Evolutionary conservation across 2,888 invertebrate genomes (phyloP), one percentile per base, ranked within the genome.

Genomic region (Stenodema calcarata): DNA sequence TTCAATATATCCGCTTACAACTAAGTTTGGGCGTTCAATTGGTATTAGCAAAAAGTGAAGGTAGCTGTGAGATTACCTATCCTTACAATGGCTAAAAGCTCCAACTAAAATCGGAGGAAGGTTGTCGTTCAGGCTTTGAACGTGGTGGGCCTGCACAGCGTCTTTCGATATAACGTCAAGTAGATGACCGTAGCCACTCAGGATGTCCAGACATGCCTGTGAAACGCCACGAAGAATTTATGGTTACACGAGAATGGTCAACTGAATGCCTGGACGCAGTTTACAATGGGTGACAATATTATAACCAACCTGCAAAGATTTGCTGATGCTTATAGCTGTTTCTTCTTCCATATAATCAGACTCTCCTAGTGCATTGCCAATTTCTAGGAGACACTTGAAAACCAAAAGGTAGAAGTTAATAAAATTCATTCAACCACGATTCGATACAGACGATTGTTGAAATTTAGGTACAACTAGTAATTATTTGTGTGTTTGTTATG

Each of bases 131-230:
- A 86, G 42, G 35, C 86, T 86, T 30, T n/a, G 18, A 78, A 86
- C 69, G 0, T 78, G 16, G n/a, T 41, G 42, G 14, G 86, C 86
- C 4, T 54, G 4, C 42, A 79, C 27, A n/a, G 14, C 9, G 7
- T 69, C 79, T 79, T 69, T 78, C 12, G 79, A 54, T 18, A 79
- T 11, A 1, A 86, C 35, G 12, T 86, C 86, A n/a, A 86, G n/a
- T 6, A 86, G 79, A 16, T 86, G 79, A 6, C 79, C 79, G n/a
- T 27, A 86, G n/a, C 86, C 86, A n/a, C 41, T 86, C 11, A 86
- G 79, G 28, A 86, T 86, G 42, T 86, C 86, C 23, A 86, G 54
- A 27, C 86, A 86, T n/a, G 47, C 70, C 86, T 86, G 70, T 18
- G n/a, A 80, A 76, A 76, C 3, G 4, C 27, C 54, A 54, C 16